These are phyloP conservation scores for Astropecten irregularis DNA, from an alignment of 53 echinoderm and acorn worm genomes.

Conservation along the genomic window DNA sequence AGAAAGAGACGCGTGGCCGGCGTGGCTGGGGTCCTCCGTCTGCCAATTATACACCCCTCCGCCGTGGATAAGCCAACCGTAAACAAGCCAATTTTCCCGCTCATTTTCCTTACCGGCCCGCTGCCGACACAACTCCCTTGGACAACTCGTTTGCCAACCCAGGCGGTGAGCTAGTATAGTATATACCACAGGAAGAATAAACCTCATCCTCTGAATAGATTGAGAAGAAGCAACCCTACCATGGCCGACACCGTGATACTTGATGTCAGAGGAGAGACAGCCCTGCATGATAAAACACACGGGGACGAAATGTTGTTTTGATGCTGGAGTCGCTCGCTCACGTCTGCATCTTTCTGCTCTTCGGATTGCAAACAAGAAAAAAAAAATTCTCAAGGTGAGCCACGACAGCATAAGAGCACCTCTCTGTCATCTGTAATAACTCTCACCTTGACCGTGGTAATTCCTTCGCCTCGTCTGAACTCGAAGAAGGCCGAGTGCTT, in stretches of 20 bases:
- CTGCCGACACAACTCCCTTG: not conserved
- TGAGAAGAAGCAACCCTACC: not conserved
- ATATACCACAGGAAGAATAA: too few relatives aligned
- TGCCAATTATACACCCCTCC: constrained; percentile 28
- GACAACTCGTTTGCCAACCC: not conserved
- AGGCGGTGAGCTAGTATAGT: too few relatives aligned
- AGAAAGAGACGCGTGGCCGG: too few relatives aligned
- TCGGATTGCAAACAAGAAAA: too few relatives aligned
- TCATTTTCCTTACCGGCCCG: constrained; percentile 30
- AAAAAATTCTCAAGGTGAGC: constrained; percentile 35
- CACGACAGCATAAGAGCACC: not conserved
- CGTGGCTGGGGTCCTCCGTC: too few relatives aligned
- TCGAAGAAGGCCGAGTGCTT: too few relatives aligned
- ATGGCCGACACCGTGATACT: not conserved
- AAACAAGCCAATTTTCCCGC: constrained; percentile 56
- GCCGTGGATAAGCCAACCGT: constrained; percentile 10
- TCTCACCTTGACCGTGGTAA: constrained; percentile 13
- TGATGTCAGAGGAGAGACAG: constrained; percentile 8
- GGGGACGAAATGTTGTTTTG: not conserved
- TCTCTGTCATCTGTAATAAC: not conserved
- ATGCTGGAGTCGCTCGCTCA: constrained; percentile 30
- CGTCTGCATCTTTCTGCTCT: not conserved
- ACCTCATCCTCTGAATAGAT: too few relatives aligned
- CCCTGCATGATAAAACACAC: not conserved
- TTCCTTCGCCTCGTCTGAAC: not conserved